phyloP scores from a whole-genome alignment of 1,140 invertebrate genomes.

The Cydia pomonella region DNA sequence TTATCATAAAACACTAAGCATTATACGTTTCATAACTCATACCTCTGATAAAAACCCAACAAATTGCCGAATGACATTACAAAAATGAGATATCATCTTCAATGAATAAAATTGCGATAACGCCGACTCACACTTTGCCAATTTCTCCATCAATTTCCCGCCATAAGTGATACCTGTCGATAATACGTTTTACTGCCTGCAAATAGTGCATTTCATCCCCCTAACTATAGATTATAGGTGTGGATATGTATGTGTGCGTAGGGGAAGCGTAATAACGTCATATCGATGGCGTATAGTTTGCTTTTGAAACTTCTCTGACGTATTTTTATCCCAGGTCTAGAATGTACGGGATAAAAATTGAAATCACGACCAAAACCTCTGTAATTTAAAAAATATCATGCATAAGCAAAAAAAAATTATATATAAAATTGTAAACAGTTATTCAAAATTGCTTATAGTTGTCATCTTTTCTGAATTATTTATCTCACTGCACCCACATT shows the following conservation, averaged over 20 bases:
- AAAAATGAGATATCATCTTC: not conserved
- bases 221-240: not conserved
- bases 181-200: not conserved
- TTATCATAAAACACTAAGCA: too few species aligned
- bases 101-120: not conserved
- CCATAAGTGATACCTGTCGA: conserved; percentile 13
- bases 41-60: not conserved
- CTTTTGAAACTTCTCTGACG: too few species aligned
- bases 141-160: conserved; percentile 5
- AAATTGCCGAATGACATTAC: not conserved
- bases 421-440: too few species aligned
- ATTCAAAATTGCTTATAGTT: too few species aligned
- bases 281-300: too few species aligned
- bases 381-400: too few species aligned
- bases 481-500: too few species aligned
- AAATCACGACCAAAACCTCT: too few species aligned
- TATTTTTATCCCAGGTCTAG: too few species aligned
- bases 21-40: not conserved
- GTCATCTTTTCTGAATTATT: too few species aligned
- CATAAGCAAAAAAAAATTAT: too few species aligned
- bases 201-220: conserved; percentile 8
- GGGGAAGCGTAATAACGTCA: not conserved
- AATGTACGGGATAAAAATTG: too few species aligned
- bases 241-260: not conserved
- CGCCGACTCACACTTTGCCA: conserved; percentile 8